Evolutionary conservation across 2,888 invertebrate species (phyloP).

Genomic region (Aproaerema taeniolella): DNA sequence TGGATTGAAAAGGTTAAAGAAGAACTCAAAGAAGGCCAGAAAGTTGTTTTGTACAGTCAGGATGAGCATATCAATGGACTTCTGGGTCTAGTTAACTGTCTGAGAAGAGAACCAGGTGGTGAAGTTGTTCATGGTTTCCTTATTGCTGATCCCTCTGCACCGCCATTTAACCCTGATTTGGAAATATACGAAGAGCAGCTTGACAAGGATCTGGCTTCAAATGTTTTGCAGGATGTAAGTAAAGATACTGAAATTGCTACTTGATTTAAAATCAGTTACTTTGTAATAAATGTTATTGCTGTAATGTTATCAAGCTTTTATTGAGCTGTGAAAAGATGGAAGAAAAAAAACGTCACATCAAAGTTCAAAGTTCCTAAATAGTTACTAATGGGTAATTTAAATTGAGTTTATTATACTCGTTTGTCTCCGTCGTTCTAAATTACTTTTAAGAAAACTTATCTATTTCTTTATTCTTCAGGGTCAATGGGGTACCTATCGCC

Average conservation of each 20-base stretch:
- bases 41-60: constrained; percentile 81
- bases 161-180: constrained; percentile 79
- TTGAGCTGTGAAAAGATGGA: too few relatives aligned
- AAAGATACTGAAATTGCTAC: neutral
- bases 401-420: too few relatives aligned
- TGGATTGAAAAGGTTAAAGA: constrained; percentile 75
- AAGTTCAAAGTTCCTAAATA: too few relatives aligned
- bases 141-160: constrained; percentile 80
- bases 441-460: too few relatives aligned
- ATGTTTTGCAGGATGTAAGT: constrained; percentile 82
- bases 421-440: too few relatives aligned
- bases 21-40: constrained; percentile 56
- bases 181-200: constrained; percentile 82
- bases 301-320: too few relatives aligned
- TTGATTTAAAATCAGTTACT: neutral
- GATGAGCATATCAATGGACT: constrained; percentile 86
- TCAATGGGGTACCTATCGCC: constrained; percentile 90
- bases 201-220: constrained; percentile 85
- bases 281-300: neutral
- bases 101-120: constrained; percentile 88
- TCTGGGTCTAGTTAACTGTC: constrained; percentile 92
- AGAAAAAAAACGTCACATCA: too few relatives aligned
- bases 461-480: too few relatives aligned
- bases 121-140: constrained; percentile 79
- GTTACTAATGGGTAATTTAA: too few relatives aligned